Evolutionary conservation across 2,888 invertebrate genomes (phyloP), one percentile per base, ranked within the genome.

Genomic region (Cybosia mesomella): DNA sequence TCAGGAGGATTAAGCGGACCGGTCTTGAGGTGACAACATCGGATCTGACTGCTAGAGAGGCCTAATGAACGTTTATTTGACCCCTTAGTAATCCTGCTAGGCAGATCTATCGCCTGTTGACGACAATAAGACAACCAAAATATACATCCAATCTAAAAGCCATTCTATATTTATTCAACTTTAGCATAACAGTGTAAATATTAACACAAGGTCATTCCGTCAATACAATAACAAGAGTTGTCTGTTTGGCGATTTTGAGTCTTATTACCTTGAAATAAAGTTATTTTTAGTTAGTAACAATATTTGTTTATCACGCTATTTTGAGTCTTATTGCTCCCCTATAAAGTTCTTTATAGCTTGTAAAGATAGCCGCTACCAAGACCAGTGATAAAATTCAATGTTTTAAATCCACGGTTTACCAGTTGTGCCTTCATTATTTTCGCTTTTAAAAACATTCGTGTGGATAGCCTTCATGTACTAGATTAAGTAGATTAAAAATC

Each of bases 351-450:
- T 13, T 43, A 43, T 7, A 43, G 18, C 18, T 43, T 43, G 18
- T n/a, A n/a, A n/a, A 18, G 18, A 43, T 43, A 43, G 7, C 43
- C 43, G 7, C 18, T 43, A 49, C 49, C 1, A 18, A 49, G 1
- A 15, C 18, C 5, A 34, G 58, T 59, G 61, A 62, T 62, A 62
- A 62, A 62, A 32, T 32, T 10, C n/a, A 5, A n/a, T 61, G 49
- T 53, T 32, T 61, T 32, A 28, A 49, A 21, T 62, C 3, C 1
- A 53, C 28, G 0, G 2, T 28, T 2, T 28, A 28, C 28, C 28
- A 28, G 28, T 5, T 10, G 22, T 62, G 21, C n/a, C n/a, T n/a
- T n/a, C 28, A 18, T 32, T 43, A 28, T 32, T 53, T 62, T 32
- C 28, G 28, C 21, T 0, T 62, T 62, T 28, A 32, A 32, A 61